Conservation (phyloP, 2,888 invertebrate species). For the Xylota sylvarum region DNA sequence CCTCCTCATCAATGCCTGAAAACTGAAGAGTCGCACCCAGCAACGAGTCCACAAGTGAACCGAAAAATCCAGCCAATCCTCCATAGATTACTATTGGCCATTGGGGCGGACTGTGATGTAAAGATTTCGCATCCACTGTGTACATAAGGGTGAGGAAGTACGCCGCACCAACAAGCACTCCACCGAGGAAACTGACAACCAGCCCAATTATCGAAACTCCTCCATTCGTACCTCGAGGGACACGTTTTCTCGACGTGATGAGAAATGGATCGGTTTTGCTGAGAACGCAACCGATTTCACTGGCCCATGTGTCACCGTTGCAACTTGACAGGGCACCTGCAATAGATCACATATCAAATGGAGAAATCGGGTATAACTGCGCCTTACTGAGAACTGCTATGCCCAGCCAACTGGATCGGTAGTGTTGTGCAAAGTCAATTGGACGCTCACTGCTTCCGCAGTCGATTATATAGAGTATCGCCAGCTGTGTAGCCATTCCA, state of each 20-base stretch:
- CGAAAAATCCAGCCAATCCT: conserved; percentile 90
- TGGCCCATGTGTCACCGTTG: conserved; percentile 96
- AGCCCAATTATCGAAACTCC: conserved; percentile 90
- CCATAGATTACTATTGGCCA: conserved; percentile 92
- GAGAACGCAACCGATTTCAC: conserved; percentile 93
- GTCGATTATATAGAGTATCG: conserved; percentile 91
- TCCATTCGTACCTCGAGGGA: conserved; percentile 95
- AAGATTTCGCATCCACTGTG: conserved; percentile 87
- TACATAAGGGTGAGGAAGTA: conserved; percentile 90
- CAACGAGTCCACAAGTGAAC: conserved; percentile 93
- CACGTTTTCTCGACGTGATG: conserved; percentile 90
- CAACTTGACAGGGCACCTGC: conserved; percentile 91
- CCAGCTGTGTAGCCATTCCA: conserved; percentile 93
- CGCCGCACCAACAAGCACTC: conserved; percentile 88
- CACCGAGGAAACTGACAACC: conserved; percentile 85
- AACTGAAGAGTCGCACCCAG: conserved; percentile 94
- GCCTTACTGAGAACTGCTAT: conserved; percentile 90
- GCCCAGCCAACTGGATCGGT: conserved; percentile 93
- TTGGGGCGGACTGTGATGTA: conserved; percentile 89
- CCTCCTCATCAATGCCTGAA: conserved; percentile 91
- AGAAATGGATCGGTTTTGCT: conserved; percentile 89
- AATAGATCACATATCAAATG: conserved; percentile 11
- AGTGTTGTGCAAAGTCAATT: conserved; percentile 91
- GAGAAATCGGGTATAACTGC: background rate
- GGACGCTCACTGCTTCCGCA: conserved; percentile 91